Base-by-base conservation (phyloP, 2,113 vertebrate genomes). In the Tretioscincus oriximinensis region DNA sequence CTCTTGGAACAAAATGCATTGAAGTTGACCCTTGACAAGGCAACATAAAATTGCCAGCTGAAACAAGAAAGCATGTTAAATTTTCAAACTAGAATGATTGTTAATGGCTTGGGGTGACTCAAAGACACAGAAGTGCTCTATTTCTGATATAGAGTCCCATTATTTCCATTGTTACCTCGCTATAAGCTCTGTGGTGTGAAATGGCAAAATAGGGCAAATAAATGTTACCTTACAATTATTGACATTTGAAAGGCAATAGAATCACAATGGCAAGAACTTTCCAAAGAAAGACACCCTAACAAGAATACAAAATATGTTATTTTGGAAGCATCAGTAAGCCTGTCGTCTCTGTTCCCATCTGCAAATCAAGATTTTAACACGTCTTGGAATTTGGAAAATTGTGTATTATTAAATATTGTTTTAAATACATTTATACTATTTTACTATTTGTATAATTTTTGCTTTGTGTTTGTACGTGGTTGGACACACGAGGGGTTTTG, bases 51-150 rank as follows among this genome's bases (percentile, higher is more conserved):
- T 85, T 18, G 58, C 45, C 68, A 79, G 69, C 78, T 75, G 54
- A 7, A 64, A 82, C 9, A 72, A 88, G 73, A 86, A 45, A 84
- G 20, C 24, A 83, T 1, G 0, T 67, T 71, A 24, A 78, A 73
- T 90, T 82, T 86, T 63, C 78, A 63, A 70, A 70, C 66, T 63
- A n/a, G 21, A 63, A 60, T 82, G 54, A 31, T 24, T 82, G 54
- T 73, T 82, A 76, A 82, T 82, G 51, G 65, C 73, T 76, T 61
- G 66, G 64, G 35, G 73, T 82, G 74, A 70, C 66, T 70, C 31
- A 14, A 61, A 76, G 35, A 65, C 64, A 68, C 51, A 82, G 58
- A 70, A 82, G 80, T 76, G 73, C 65, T 76, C 80, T 82, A 63
- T 82, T 76, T 70, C 80, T 76, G 28, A 65, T 64, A 7, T 70